Evolutionary conservation across 2,888 invertebrate species (phyloP), one percentile per base, ranked within the genome.

Genomic region (Mactromeris polynyma): DNA sequence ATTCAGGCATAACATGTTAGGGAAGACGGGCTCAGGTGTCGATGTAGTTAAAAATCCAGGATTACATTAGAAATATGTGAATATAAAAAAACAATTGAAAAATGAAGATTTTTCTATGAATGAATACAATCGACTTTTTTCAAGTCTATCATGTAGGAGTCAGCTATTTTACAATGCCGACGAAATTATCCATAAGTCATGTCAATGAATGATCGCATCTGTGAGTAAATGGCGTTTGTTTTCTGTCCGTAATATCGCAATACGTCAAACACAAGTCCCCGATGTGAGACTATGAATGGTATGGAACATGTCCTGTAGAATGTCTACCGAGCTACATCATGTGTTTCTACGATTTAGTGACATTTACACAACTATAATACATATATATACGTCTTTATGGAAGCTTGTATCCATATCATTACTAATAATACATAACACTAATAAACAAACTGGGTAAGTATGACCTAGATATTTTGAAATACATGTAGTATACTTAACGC

Each of bases 181-280:
- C 33, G 36, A 33, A 33, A 73, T 73, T 73, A 73, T 64, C 36
- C 36, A 73, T 19, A 36, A 36, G 73, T 11, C 21, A 1, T 73
- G 73, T 73, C 73, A 73, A 33, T 73, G 73, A 36, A 73, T 33
- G 73, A 73, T 33, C 36, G 36, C 73, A 36, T 73, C 36, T 19
- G 36, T 33, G 73, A 36, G 17, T 9, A 0, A 73, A 73, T 36
- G 36, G 36, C 36, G 36, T 73, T 73, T 73, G 36, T 73, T 73
- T 73, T 36, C 73, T 73, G 36, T 73, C 14, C 73, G 36, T 73
- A 73, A 73, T 73, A 36, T 73, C 36, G 73, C 21, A 73, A 73
- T 73, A 73, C 73, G 73, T 73, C 73, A 73, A 73, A 73, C 3
- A 33, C 19, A 73, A 14, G 17, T 73, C 73, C 73, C 73, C 2